These are phyloP conservation scores for Hesperia comma DNA, from an alignment of 2,888 invertebrate species.

Conservation along the genomic window DNA sequence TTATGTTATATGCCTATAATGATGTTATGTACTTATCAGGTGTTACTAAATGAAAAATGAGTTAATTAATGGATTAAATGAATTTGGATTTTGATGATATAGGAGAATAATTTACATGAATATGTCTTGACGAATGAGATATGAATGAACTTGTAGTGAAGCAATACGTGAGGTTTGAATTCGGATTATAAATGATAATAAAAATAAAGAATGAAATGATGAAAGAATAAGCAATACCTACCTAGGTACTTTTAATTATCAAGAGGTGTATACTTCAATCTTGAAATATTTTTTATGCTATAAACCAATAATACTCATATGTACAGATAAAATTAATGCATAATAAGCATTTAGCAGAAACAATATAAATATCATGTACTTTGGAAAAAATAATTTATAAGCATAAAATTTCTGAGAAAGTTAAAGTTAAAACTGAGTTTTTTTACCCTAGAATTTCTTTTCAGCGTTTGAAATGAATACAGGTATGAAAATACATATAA, in stretches of 20 bases:
- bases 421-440: neutral
- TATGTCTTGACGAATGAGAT: too few relatives aligned
- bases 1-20: constrained; percentile 40
- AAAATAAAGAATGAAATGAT: too few relatives aligned
- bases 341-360: too few relatives aligned
- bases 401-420: too few relatives aligned
- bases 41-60: constrained; percentile 35
- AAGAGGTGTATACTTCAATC: too few relatives aligned
- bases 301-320: too few relatives aligned
- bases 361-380: too few relatives aligned
- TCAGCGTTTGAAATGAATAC: neutral
- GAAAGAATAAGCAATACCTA: too few relatives aligned
- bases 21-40: constrained; percentile 43
- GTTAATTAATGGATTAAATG: constrained; percentile 11
- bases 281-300: too few relatives aligned
- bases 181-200: neutral
- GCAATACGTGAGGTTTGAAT: neutral
- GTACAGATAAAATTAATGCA: too few relatives aligned
- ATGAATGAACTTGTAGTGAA: neutral
- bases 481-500: neutral
- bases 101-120: constrained; percentile 13
- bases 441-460: neutral
- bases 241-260: too few relatives aligned
- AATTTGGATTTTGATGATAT: constrained; percentile 28
- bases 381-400: too few relatives aligned